Conservation (phyloP, 2,113 vertebrate species). For the Prunella fulvescens region DNA sequence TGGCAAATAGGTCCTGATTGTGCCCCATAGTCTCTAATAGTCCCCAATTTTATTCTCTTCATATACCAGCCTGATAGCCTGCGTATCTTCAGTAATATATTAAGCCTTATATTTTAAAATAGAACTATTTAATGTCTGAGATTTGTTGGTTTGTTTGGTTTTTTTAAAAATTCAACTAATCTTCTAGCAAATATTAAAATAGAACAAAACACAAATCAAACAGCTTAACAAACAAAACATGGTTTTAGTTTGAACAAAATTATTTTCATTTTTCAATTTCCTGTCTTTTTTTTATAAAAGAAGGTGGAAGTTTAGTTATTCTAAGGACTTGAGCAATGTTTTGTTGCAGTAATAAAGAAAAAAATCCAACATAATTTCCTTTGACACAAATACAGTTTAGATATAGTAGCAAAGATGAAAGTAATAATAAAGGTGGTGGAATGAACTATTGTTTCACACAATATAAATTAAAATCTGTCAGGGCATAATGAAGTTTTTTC, state of each 20-base stretch:
- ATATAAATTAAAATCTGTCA: background rate
- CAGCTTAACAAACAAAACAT: background rate
- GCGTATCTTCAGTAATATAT: background rate
- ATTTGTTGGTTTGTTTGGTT: background rate
- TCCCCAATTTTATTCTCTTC: background rate
- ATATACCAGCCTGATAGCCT: background rate
- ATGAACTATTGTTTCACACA: background rate
- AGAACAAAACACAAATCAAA: background rate
- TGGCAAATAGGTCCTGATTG: background rate
- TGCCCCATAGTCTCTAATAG: background rate
- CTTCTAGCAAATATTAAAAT: background rate
- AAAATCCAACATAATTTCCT: background rate
- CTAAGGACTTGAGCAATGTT: background rate
- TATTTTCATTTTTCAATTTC: slow-evolving; percentile 3
- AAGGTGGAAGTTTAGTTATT: background rate
- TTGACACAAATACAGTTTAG: background rate
- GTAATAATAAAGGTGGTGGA: background rate
- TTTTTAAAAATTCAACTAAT: background rate
- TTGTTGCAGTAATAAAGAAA: background rate
- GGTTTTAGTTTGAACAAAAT: background rate
- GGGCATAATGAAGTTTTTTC: background rate
- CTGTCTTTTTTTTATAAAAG: background rate
- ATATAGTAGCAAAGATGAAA: background rate
- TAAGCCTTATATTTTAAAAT: background rate
- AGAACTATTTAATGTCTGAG: background rate